Evolutionary conservation across 2,888 invertebrate genomes (phyloP).

Genomic region (Drosophila leonis): DNA sequence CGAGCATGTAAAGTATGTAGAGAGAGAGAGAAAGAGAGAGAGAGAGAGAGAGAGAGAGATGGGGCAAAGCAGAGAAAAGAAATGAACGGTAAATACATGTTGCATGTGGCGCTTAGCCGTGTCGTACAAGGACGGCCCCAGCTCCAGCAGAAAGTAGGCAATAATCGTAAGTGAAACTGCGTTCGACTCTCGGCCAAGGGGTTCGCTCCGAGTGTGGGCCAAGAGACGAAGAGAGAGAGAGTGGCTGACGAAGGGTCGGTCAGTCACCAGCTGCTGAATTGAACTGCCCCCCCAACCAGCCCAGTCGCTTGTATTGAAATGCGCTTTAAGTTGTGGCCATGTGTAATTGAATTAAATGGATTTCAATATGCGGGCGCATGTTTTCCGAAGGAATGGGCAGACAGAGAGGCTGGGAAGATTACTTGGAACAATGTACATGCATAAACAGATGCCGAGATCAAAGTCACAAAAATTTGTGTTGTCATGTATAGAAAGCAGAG

Average conservation of each 20-base stretch:
- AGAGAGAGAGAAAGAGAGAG: neutral
- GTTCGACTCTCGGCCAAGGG: conserved; percentile 33
- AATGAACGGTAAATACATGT: conserved; percentile 68
- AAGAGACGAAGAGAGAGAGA: neutral
- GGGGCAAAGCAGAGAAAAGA: conserved; percentile 31
- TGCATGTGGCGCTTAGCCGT: conserved; percentile 78
- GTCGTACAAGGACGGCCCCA: conserved; percentile 67
- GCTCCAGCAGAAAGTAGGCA: conserved; percentile 61
- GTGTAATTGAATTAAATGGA: conserved; percentile 79
- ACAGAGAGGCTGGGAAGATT: neutral
- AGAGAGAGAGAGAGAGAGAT: neutral
- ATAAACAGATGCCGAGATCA: conserved; percentile 54
- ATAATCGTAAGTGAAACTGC: conserved; percentile 79
- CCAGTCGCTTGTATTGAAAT: conserved; percentile 58
- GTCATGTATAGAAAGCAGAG: conserved; percentile 1
- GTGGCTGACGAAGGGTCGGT: conserved; percentile 6
- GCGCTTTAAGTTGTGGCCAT: conserved; percentile 76
- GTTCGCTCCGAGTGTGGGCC: neutral
- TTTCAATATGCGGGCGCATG: conserved; percentile 81
- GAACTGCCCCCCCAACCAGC: conserved; percentile 14
- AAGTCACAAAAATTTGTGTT: conserved; percentile 21
- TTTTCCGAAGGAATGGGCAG: conserved; percentile 24
- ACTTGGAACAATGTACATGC: conserved; percentile 40
- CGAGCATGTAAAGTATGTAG: conserved; percentile 79
- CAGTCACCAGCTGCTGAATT: conserved; percentile 56